Conservation (phyloP, 2,888 invertebrate species). For the Elysia crispata region DNA sequence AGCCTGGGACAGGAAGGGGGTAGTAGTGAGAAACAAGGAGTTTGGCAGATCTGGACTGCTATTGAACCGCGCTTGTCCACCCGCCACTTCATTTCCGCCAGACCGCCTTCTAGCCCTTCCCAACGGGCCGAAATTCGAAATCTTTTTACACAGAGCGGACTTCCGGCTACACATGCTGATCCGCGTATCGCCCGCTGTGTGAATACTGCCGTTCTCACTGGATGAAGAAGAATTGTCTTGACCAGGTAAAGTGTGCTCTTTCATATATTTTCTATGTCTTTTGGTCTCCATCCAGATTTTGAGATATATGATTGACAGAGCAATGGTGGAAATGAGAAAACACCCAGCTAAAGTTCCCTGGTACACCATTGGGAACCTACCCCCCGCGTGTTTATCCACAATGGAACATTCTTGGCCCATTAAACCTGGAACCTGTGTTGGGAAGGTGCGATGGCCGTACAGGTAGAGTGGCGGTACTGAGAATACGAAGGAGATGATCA, state of each 20-base stretch:
- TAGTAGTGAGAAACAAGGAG: no score
- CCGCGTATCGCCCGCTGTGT: no score
- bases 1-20: no score
- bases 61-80: no score
- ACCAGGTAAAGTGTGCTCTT: neutral
- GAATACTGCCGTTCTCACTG: no score
- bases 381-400: conserved; percentile 42
- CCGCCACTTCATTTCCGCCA: no score
- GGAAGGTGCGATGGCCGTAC: conserved; percentile 48
- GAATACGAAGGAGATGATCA: conserved; percentile 22
- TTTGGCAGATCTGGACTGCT: no score
- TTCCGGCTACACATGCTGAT: no score
- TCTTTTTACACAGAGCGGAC: no score
- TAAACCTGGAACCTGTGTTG: conserved; percentile 36
- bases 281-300: conserved; percentile 47
- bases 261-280: conserved; percentile 40
- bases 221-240: no score
- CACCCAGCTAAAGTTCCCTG: conserved; percentile 32
- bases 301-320: conserved; percentile 33
- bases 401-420: conserved; percentile 53
- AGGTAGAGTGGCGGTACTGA: conserved; percentile 49
- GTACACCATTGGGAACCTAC: conserved; percentile 47
- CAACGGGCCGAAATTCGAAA: no score
- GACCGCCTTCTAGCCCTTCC: no score
- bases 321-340: conserved; percentile 40